phyloP scores from a whole-genome alignment of 2,797 vertebrate species.

The Borostomias antarcticus region DNA sequence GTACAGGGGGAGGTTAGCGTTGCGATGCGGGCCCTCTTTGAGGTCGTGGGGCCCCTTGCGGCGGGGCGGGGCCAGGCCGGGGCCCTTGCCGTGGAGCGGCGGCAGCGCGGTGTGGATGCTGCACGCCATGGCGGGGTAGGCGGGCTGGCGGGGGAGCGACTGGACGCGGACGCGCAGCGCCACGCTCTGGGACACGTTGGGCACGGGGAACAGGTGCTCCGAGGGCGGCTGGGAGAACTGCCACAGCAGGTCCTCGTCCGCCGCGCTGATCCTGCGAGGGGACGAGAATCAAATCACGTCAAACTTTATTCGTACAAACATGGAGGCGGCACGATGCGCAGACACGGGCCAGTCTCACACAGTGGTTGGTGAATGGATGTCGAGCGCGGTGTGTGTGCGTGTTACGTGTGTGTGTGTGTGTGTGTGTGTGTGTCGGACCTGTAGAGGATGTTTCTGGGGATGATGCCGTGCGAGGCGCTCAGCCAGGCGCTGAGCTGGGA shows the following conservation, averaged over 20 bases:
- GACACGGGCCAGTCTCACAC: too few species aligned
- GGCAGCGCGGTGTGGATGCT: conserved; percentile 89
- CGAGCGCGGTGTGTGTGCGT: conserved; percentile 20
- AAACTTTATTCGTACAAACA: too few species aligned
- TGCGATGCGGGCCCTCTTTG: conserved; percentile 66
- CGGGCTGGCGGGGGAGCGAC: conserved; percentile 95
- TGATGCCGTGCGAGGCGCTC: conserved; percentile 96
- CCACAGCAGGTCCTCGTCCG: conserved; percentile 92
- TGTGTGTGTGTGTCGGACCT: conserved; percentile 85
- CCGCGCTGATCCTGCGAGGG: conserved; percentile 96
- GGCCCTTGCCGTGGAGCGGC: conserved; percentile 73
- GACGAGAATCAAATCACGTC: too few species aligned
- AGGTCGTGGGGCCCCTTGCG: conserved; percentile 80
- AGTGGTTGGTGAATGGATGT: too few species aligned
- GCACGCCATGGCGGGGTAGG: conserved; percentile 91
- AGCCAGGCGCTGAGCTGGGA: conserved; percentile 99
- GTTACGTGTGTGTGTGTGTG: conserved; percentile 28
- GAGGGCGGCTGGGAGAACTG: conserved; percentile 92
- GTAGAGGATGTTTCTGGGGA: conserved; percentile 97
- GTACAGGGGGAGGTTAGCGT: conserved; percentile 53
- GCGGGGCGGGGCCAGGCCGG: conserved; percentile 74
- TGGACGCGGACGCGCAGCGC: conserved; percentile 96
- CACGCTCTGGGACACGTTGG: conserved; percentile 94
- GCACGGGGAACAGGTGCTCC: conserved; percentile 95
- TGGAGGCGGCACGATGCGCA: too few species aligned